Conservation (phyloP, 2,113 vertebrate genomes). For the Melanostigma gelatinosum region DNA sequence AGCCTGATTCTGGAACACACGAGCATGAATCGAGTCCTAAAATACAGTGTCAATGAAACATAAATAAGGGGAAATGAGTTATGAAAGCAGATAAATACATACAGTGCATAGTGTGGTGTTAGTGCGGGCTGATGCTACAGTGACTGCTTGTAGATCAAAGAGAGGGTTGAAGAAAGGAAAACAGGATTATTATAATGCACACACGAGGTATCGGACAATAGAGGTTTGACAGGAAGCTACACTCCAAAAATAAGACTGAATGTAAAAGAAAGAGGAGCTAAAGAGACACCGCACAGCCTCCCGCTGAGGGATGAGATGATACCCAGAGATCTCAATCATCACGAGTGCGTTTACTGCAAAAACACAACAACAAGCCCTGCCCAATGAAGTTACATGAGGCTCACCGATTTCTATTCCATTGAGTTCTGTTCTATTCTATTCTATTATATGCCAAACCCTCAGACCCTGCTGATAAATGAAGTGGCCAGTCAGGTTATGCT, state of each 20-base stretch:
- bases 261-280: background rate
- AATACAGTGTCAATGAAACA: background rate
- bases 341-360: background rate
- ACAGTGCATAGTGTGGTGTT: background rate
- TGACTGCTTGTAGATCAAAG: slow-evolving; percentile 12
- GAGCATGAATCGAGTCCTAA: background rate
- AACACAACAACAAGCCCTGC: slow-evolving; percentile 5
- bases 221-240: slow-evolving; percentile 13
- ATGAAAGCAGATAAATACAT: slow-evolving; percentile 18
- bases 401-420: slow-evolving; percentile 47
- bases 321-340: slow-evolving; percentile 18
- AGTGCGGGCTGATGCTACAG: slow-evolving; percentile 7
- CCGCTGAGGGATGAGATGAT: slow-evolving; percentile 18
- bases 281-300: background rate
- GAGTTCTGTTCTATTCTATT: slow-evolving; percentile 50
- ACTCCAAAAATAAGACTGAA: slow-evolving; percentile 13
- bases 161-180: background rate
- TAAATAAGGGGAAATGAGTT: background rate
- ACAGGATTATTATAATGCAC: slow-evolving; percentile 13
- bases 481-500: slow-evolving; percentile 78
- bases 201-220: background rate
- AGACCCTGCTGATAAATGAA: slow-evolving; percentile 78
- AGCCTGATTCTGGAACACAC: background rate
- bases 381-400: slow-evolving; percentile 52
- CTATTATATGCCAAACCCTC: slow-evolving; percentile 30